Base-by-base conservation (phyloP, 2,888 invertebrate genomes). In the Suillia variegata region DNA sequence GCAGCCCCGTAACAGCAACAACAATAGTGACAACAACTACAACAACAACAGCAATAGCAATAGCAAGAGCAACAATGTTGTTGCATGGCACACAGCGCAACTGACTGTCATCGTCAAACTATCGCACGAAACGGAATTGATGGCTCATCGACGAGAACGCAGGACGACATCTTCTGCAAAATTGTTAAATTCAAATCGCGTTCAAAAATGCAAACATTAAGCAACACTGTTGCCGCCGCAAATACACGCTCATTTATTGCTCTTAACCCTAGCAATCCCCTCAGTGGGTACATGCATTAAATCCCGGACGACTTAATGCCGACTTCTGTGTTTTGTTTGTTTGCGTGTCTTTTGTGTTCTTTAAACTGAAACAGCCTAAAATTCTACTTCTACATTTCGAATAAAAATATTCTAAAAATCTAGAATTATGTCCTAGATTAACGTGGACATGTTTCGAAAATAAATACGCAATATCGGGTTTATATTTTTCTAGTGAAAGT, bases 41-140 rank as follows among this genome's bases (percentile, higher is more conserved):
- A 10, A 26, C 15, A 50, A 26, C 24, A 50, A 12, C 70, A 74
- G 68, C 71, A 73, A 67, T 70, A 70, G 68, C 69, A 73, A 38
- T 67, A 73, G 67, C 70, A 70, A 51, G 64, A 69, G 54, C 64
- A 62, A 45, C 64, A 63, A 31, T 45, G 45, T 45, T 20, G 45
- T 20, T 45, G 45, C 45, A 31, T 6, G 6, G 31, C 31, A 12
- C 6, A 31, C 31, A 31, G 31, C 31, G 31, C 31, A 31, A 31
- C 38, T 45, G 45, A 17, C 18, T 4, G 3, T 20, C 13, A n/a
- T n/a, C n/a, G n/a, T n/a, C n/a, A n/a, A n/a, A n/a, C n/a, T n/a
- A 45, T 45, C 18, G 45, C 45, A 20, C 45, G 20, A 20, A 45
- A 45, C 20, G 18, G 18, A 20, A 45, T 45, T 45, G 45, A 45